Evolutionary conservation across 2,888 invertebrate genomes (phyloP), one percentile per base, ranked within the genome.

Genomic region (Thereva unica): DNA sequence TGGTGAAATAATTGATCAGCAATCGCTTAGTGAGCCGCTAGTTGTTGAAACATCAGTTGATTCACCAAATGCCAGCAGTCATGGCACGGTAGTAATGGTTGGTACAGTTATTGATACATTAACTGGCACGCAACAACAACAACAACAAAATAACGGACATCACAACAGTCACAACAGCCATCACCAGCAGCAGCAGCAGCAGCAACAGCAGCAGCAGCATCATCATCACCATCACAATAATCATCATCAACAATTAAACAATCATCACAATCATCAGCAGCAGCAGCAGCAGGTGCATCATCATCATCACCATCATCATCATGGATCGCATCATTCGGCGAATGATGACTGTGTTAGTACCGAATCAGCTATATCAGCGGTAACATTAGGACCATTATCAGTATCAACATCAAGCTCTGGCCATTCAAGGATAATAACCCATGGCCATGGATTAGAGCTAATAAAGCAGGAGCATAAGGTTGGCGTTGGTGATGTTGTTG

Each of bases 1-100:
- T 76, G 84, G 83, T 76, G 85, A 85, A 75, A 85, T 85, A 80
- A 84, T 85, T 76, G 84, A 85, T 77, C 83, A 84, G 76, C 84
- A 84, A 77, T 78, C 83, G 73, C 80, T 84, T 72, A 82, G 81
- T 75, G 84, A 84, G 75, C 78, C 80, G 66, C 72, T 81, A 66
- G 76, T 77, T 41, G 82, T 74, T 47, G 79, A 80, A 67, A 74
- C 84, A 70, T 79, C 81, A 78, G 80, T 82, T 78, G 82, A 82
- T 80, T 80, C 82, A 75, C 77, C 79, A 69, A 79, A 79, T 74
- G 78, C 78, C 68, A 50, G 12, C 7, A 78, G 76, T 75, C 71
- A 82, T 78, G 72, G 73, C 34, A 76, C 78, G 7, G 75, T 80
- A 44, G 78, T 78, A 4, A 79, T 80, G 78, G 78, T 80, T 5